Conservation (phyloP, 2,113 vertebrate genomes). For the Etheostoma spectabile region DNA sequence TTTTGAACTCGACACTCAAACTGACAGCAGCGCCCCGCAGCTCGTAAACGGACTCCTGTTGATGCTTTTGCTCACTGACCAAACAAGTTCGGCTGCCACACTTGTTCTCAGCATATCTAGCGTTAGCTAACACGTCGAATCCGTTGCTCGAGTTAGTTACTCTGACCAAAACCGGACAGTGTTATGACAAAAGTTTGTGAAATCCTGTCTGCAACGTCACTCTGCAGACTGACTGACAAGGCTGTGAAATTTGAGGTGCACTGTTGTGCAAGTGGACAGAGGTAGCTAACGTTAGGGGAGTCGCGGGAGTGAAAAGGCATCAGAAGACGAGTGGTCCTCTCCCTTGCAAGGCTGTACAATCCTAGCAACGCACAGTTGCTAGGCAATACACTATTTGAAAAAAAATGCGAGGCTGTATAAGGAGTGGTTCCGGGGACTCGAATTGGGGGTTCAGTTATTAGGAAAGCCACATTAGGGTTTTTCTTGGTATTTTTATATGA, state of each 20-base stretch:
- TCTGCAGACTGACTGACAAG: background rate
- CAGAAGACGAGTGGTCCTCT: slow-evolving; percentile 28
- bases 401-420: slow-evolving; percentile 4
- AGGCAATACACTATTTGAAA: slow-evolving; percentile 70
- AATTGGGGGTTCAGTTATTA: background rate
- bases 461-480: background rate
- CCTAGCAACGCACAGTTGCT: slow-evolving; percentile 80
- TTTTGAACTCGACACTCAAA: slow-evolving; percentile 55
- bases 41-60: slow-evolving; percentile 32
- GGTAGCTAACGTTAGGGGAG: background rate
- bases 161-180: background rate
- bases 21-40: slow-evolving; percentile 33
- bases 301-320: background rate
- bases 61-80: background rate
- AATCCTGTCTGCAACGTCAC: slow-evolving; percentile 69
- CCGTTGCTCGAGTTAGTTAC: background rate
- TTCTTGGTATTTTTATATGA: background rate
- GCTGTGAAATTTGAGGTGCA: background rate
- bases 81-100: background rate
- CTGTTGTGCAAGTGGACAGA: background rate
- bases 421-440: slow-evolving; percentile 8
- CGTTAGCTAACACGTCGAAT: background rate
- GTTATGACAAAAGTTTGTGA: slow-evolving; percentile 39
- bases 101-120: background rate
- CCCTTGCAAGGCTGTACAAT: slow-evolving; percentile 40